Evolutionary conservation across 2,113 vertebrate species (phyloP).

Genomic region (Shinisaurus crocodilurus): DNA sequence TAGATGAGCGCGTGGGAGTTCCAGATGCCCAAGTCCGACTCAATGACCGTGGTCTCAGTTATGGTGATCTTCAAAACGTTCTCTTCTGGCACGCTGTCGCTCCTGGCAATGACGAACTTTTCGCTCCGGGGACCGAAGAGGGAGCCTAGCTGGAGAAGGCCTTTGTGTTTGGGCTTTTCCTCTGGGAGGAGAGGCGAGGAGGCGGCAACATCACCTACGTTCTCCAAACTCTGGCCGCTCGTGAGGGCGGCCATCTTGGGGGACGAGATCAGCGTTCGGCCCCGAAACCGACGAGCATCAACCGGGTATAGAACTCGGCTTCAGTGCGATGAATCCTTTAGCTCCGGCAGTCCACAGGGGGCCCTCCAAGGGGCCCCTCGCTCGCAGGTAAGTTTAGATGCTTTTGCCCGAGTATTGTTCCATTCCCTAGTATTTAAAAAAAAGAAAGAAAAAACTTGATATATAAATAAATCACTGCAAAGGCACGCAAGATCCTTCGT

Average conservation of each 20-base stretch:
- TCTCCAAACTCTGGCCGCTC: neutral
- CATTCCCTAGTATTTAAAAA: conserved; percentile 6
- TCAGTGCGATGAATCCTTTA: conserved; percentile 3
- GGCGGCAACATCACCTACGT: neutral
- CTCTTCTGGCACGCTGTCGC: conserved; percentile 85
- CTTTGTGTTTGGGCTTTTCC: conserved; percentile 62
- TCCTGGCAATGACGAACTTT: conserved; percentile 81
- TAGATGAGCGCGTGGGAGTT: conserved; percentile 85
- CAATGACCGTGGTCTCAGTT: conserved; percentile 92
- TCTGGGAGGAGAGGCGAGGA: neutral
- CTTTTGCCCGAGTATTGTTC: neutral
- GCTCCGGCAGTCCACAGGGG: conserved; percentile 32
- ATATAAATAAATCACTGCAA: neutral
- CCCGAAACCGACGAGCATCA: neutral
- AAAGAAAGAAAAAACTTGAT: neutral
- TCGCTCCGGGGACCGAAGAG: conserved; percentile 80
- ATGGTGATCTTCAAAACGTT: conserved; percentile 90
- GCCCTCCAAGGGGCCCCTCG: conserved; percentile 36
- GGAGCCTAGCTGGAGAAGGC: conserved; percentile 67
- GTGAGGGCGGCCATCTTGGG: conserved; percentile 64
- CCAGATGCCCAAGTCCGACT: conserved; percentile 90
- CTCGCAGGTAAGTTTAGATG: rapidly evolving
- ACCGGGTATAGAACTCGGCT: neutral
- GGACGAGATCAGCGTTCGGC: rapidly evolving
- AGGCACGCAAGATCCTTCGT: too few species aligned